Percentiles rank a stretch among this genome's conserved stretches.
Conservation (phyloP, 1,140 invertebrate species). For the Fopius arisanus region DNA sequence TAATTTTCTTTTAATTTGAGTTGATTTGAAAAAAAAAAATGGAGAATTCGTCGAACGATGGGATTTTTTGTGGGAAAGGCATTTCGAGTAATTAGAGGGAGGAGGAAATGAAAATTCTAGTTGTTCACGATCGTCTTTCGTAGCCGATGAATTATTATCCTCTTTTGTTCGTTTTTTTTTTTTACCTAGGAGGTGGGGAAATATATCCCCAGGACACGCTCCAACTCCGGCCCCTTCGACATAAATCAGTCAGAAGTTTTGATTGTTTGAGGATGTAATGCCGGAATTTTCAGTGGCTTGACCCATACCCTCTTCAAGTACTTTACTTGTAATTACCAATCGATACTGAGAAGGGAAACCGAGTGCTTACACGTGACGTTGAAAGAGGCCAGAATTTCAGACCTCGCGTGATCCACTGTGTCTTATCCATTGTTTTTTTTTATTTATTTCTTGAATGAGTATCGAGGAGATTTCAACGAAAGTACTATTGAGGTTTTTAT, state of each 20-base stretch:
- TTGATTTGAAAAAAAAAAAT: too few relatives aligned
- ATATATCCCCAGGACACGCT: not conserved
- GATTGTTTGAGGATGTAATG: conserved; percentile 1
- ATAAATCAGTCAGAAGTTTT: conserved; percentile 14
- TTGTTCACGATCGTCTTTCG: not conserved
- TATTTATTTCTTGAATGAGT: not conserved
- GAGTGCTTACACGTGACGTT: conserved; percentile 15
- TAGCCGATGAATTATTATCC: not conserved
- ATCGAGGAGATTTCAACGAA: not conserved
- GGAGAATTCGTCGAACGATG: too few relatives aligned
- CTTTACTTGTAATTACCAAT: conserved; percentile 26
- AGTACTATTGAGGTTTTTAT: not conserved
- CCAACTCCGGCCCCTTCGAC: not conserved
- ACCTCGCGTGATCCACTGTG: conserved; percentile 20
- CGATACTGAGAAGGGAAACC: conserved; percentile 18
- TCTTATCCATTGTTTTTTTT: not conserved
- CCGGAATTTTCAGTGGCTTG: not conserved
- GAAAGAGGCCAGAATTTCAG: conserved; percentile 22
- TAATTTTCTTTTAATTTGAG: too few relatives aligned
- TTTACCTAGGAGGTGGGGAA: not conserved
- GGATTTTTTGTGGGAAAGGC: too few relatives aligned
- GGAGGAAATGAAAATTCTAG: not conserved
- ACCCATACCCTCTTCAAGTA: conserved; percentile 14
- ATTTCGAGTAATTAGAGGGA: not conserved
- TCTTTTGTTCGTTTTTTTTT: not conserved